Base-by-base conservation (phyloP, 2,797 vertebrate genomes). In the Chelonia mydas region DNA sequence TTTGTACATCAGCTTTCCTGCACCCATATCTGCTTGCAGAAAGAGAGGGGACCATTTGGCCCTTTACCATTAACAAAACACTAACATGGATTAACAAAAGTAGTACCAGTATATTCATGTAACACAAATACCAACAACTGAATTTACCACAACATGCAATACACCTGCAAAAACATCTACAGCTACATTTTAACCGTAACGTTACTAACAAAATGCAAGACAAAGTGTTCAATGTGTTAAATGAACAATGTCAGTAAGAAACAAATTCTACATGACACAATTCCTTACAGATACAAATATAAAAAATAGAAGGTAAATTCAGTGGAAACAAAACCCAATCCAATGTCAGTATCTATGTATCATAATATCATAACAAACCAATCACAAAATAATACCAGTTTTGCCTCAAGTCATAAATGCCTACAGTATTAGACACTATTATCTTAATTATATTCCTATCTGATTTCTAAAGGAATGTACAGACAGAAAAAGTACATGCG, bases 381-480 rank as follows among this genome's bases (percentile, higher is more conserved):
- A 79, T 53, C 87, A 93, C 93, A 87, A 59, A 76, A 94, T 94
- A 61, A 37, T 45, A 74, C 5, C 7, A 25, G 10, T 83, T 95
- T 81, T 92, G 7, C 51, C 84, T 90, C 65, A 21, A 92, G 28
- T 78, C 65, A 87, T 49, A 45, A 65, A 74, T 50, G 7, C 7
- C 1, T 16, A 84, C 59, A 94, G 53, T 90, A 86, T 93, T 93
- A 90, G 83, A 59, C 84, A 76, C 3, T 27, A 17, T 84, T 86
- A 83, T 86, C 51, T 84, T 88, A 86, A 92, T 90, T 95, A 86
- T 95, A 74, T 86, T 93, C 72, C 49, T 2, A 89, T 87, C 47
- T 92, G 90, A 90, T 84, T 91, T 93, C 91, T 84, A 84, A 94
- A 90, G 83, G 5, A 61, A 80, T 84, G 3, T 59, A 74, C 27